A percentile compares a stretch with the other conserved stretches of the same genome.
Evolutionary conservation across 1,140 invertebrate species (phyloP).

Genomic region (Leptinotarsa defecta): DNA sequence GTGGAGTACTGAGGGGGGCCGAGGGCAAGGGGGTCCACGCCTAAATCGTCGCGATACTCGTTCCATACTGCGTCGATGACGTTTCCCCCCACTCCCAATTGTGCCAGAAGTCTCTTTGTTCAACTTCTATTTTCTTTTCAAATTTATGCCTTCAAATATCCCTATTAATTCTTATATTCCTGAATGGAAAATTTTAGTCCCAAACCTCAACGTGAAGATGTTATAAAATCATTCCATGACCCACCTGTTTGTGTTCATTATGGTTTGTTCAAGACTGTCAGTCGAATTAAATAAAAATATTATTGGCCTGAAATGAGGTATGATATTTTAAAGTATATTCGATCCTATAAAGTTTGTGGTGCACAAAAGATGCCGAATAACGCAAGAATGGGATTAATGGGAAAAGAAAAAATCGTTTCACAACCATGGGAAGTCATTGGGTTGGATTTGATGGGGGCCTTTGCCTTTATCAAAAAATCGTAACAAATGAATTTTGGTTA

Average conservation of each 20-base stretch:
- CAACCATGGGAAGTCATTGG: slow-evolving; percentile 19
- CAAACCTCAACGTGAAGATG: slow-evolving; percentile 26
- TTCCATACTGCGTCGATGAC: too few species aligned
- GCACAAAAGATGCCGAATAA: not conserved
- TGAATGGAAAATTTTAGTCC: slow-evolving; percentile 43
- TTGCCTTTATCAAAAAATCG: slow-evolving; percentile 3
- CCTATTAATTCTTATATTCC: slow-evolving; percentile 23
- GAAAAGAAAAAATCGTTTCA: slow-evolving; percentile 3
- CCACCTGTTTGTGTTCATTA: slow-evolving; percentile 32
- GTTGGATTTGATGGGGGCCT: slow-evolving; percentile 25
- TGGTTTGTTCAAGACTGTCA: slow-evolving; percentile 41
- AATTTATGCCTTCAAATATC: slow-evolving; percentile 1
- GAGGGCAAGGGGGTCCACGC: too few species aligned
- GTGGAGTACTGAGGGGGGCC: too few species aligned
- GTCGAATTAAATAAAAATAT: slow-evolving; percentile 3
- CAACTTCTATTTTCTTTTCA: too few species aligned
- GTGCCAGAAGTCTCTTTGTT: too few species aligned
- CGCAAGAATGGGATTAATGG: slow-evolving; percentile 2
- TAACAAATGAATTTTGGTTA: slow-evolving; percentile 14
- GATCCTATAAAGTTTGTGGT: slow-evolving; percentile 2
- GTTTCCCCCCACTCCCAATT: too few species aligned
- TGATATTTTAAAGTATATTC: slow-evolving; percentile 19
- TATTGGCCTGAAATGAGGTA: slow-evolving; percentile 15
- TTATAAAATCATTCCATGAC: slow-evolving; percentile 36
- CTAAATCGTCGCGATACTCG: too few species aligned